Conservation (phyloP, 2,888 invertebrate genomes). For the Horisme vitalbata region DNA sequence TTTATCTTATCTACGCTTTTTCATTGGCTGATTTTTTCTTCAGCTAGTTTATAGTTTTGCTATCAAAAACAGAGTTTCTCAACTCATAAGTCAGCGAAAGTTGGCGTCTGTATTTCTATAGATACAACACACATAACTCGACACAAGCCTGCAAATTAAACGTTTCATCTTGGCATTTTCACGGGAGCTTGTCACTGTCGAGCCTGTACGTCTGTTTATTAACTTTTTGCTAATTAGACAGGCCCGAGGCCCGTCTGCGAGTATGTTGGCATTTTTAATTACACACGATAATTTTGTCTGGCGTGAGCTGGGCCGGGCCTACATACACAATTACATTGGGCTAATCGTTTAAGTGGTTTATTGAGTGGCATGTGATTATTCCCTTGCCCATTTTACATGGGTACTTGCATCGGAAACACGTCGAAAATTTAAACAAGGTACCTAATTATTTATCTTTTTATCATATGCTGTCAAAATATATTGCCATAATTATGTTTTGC, state of each 20-base stretch:
- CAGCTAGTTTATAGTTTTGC: too few relatives aligned
- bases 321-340: constrained; percentile 54
- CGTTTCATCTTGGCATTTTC: constrained; percentile 81
- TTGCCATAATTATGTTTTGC: too few relatives aligned
- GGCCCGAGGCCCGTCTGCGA: constrained; percentile 69
- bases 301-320: constrained; percentile 48
- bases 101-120: constrained; percentile 1
- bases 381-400: constrained; percentile 21
- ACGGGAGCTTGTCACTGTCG: constrained; percentile 80
- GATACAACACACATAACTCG: constrained; percentile 40
- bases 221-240: constrained; percentile 82
- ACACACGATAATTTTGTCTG: constrained; percentile 71
- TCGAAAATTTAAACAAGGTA: too few relatives aligned
- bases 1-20: too few relatives aligned
- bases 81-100: too few relatives aligned
- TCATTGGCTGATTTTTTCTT: too few relatives aligned
- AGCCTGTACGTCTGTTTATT: constrained; percentile 76
- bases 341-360: constrained; percentile 59
- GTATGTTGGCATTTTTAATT: constrained; percentile 82
- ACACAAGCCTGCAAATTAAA: constrained; percentile 74
- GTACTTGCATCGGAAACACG: constrained; percentile 2
- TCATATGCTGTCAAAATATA: too few relatives aligned
- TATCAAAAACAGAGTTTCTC: too few relatives aligned
- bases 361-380: constrained; percentile 43
- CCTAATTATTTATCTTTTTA: too few relatives aligned